Base-by-base conservation (phyloP, 2,797 vertebrate species). In the Florisuga fusca region DNA sequence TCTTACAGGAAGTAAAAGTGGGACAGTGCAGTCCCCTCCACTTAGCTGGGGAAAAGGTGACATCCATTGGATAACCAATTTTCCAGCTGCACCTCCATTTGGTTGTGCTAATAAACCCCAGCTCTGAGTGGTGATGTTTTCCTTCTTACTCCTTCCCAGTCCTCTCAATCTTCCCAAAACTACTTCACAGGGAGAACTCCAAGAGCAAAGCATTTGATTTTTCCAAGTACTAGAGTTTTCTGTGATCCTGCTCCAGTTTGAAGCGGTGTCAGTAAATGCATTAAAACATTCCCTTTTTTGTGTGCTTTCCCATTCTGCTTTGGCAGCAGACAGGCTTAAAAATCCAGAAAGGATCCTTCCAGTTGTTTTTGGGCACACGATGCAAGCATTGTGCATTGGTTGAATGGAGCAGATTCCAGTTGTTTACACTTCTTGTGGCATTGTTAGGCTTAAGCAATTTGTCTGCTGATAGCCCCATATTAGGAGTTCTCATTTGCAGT, bases 301-400 rank as follows among this genome's bases (percentile, higher is more conserved):
- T 94, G 76, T 82, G 74, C 63, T 94, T 94, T 94, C 85, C 87
- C 83, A 27, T 75, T 94, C 89, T 93, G 34, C 83, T 94, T 91
- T 97, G 95, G 95, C 95, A 96, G 75, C 34, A 29, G 78, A 45
- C 34, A 0, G 13, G 51, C 69, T 97, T 84, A 81, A 94, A 95
- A 93, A 91, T 36, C 71, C 67, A 94, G 89, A 94, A 79, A 77
- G 0, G 8, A 90, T 93, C 77, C 74, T 96, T 93, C 77, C 58
- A 90, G 96, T 96, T 94, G 87, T 72, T 97, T 95, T 91, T 71
- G 90, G 95, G 94, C 89, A 94, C 85, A 96, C 87, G 95, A 96
- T 58, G 68, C 57, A n/a, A 76, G 94, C 83, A 96, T 94, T 96
- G 94, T 96, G 64, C 67, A 8, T 61, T 33, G 74, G 77, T 94